Conservation (phyloP, 2,113 vertebrate species). For the Pycnonotus jocosus region DNA sequence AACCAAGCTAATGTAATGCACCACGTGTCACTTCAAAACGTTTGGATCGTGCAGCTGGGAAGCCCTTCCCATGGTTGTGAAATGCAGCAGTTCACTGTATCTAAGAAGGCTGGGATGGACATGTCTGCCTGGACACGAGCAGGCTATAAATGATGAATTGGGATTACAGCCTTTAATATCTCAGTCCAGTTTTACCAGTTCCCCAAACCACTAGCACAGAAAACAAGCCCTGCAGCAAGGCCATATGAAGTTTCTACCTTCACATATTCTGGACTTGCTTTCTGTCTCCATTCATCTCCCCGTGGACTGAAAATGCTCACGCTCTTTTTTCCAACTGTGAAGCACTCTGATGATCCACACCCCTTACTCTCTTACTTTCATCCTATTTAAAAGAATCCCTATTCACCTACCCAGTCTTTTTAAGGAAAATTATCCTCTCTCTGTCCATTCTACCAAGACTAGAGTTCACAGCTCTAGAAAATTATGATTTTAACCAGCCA, state of each 20-base stretch:
- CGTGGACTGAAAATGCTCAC: neutral
- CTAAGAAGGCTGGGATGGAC: slow-evolving; percentile 6
- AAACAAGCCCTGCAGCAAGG: neutral
- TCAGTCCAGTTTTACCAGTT: neutral
- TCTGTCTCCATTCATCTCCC: neutral
- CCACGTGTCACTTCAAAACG: slow-evolving; percentile 65
- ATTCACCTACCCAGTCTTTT: neutral
- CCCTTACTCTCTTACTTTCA: neutral
- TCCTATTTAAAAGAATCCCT: neutral
- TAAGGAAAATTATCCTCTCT: neutral
- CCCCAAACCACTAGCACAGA: neutral
- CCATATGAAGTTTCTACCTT: neutral
- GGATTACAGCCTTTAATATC: neutral
- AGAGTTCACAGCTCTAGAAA: neutral
- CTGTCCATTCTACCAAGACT: neutral
- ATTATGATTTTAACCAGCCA: neutral
- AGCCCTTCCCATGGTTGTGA: slow-evolving; percentile 58
- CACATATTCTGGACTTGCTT: neutral
- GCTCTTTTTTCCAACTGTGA: fast-evolving
- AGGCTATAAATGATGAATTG: slow-evolving; percentile 12
- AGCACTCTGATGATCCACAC: neutral
- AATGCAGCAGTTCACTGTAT: neutral
- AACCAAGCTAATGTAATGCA: slow-evolving; percentile 49
- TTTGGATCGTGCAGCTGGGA: slow-evolving; percentile 21
- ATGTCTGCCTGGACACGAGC: neutral